Conservation (phyloP, 2,113 vertebrate species). For the Stomatorhinus ivindoensis region DNA sequence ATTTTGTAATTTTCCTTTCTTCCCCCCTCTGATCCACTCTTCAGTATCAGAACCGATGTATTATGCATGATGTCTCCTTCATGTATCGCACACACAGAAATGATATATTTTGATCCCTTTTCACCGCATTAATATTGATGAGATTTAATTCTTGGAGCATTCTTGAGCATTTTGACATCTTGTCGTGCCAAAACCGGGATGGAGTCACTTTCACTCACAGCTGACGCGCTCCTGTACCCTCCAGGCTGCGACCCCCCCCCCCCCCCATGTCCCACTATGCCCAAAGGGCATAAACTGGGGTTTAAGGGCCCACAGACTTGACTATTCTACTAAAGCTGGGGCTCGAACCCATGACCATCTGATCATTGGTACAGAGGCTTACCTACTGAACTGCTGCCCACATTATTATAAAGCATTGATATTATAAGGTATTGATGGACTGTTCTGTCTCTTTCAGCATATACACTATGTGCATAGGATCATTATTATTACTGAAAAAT, state of each 20-base stretch:
- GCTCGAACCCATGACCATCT: not conserved
- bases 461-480: not conserved
- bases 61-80: slow-evolving; percentile 46
- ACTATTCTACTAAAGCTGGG: not conserved
- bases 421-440: not conserved
- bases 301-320: not conserved
- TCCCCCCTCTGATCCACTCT: not conserved
- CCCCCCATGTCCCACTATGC: not conserved
- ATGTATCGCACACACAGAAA: slow-evolving; percentile 38
- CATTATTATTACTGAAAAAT: not conserved
- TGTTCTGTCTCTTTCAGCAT: not conserved
- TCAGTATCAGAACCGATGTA: slow-evolving; percentile 23
- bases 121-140: slow-evolving; percentile 39
- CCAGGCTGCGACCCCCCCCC: not conserved
- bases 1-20: not conserved
- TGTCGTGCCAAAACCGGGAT: slow-evolving; percentile 39
- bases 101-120: slow-evolving; percentile 24
- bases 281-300: not conserved
- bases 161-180: slow-evolving; percentile 42
- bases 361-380: not conserved
- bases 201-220: slow-evolving; percentile 39
- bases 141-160: slow-evolving; percentile 13
- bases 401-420: not conserved
- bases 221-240: slow-evolving; percentile 44
- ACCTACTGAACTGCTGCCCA: not conserved